phyloP scores from a whole-genome alignment of 2,113 vertebrate genomes.

The Macrotus californicus region DNA sequence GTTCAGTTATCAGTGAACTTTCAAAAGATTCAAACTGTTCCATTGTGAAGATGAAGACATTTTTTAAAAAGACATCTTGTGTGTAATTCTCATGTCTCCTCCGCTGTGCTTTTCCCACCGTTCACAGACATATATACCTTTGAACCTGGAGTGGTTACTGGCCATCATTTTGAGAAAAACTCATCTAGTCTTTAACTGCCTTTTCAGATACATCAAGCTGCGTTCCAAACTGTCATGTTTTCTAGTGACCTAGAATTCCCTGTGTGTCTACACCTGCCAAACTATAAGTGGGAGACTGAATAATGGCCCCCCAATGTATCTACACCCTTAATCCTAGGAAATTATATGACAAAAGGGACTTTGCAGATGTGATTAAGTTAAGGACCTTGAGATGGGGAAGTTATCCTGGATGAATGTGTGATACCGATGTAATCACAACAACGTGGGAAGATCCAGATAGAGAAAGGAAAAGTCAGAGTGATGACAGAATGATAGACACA shows the following conservation, averaged over 20 bases:
- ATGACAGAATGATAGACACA: not conserved
- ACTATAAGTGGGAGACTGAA: not conserved
- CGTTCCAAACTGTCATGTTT: not conserved
- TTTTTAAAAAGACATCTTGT: not conserved
- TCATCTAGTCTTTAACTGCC: not conserved
- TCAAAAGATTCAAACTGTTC: not conserved
- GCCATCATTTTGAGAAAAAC: not conserved
- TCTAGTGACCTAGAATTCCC: not conserved
- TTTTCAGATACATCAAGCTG: not conserved
- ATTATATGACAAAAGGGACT: not conserved
- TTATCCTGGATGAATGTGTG: not conserved
- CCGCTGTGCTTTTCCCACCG: not conserved
- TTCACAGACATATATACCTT: not conserved
- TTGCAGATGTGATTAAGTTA: not conserved
- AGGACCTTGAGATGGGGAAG: not conserved
- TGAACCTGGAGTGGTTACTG: not conserved
- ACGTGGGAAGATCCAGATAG: not conserved
- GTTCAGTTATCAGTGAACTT: not conserved
- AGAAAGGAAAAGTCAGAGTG: not conserved
- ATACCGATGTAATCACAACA: rapidly evolving
- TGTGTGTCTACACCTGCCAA: not conserved
- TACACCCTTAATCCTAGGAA: not conserved
- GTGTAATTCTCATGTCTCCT: not conserved
- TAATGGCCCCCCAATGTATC: not conserved
- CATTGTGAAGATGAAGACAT: not conserved